These are phyloP conservation scores for Urosaurus nigricauda DNA, from an alignment of 2,797 vertebrate species.

Conservation along the genomic window DNA sequence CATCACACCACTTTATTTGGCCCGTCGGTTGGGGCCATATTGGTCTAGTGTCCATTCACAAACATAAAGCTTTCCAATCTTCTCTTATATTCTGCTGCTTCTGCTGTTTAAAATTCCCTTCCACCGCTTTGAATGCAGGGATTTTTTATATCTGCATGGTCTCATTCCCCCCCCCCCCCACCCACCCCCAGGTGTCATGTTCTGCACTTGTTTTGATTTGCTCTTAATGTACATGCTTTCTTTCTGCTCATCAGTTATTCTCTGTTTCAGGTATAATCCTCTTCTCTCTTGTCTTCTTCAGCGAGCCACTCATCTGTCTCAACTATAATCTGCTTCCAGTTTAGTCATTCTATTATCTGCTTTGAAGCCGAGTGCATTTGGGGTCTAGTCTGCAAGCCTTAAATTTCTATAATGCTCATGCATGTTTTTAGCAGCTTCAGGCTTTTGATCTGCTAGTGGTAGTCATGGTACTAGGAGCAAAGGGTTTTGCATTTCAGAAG, in stretches of 20 bases:
- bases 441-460: background rate
- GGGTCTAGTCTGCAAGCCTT: background rate
- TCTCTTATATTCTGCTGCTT: background rate
- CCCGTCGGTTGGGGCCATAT: background rate
- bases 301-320: background rate
- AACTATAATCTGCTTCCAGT: slow-evolving; percentile 4
- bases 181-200: background rate
- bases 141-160: no score
- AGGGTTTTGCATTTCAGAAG: background rate
- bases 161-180: no score
- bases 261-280: background rate
- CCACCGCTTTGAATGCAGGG: background rate
- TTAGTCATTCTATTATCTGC: background rate
- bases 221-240: background rate
- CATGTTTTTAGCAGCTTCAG: slow-evolving; percentile 6
- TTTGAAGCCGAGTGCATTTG: slow-evolving; percentile 4
- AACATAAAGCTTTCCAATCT: background rate
- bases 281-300: slow-evolving; percentile 4
- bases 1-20: no score
- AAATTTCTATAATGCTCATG: background rate
- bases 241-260: background rate
- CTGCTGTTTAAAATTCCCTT: background rate
- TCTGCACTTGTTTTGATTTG: background rate
- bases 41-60: background rate
- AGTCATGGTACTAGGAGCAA: background rate